Evolutionary conservation across 23 tunicate species (phyloP).

Genomic region (Corella eumyota): DNA sequence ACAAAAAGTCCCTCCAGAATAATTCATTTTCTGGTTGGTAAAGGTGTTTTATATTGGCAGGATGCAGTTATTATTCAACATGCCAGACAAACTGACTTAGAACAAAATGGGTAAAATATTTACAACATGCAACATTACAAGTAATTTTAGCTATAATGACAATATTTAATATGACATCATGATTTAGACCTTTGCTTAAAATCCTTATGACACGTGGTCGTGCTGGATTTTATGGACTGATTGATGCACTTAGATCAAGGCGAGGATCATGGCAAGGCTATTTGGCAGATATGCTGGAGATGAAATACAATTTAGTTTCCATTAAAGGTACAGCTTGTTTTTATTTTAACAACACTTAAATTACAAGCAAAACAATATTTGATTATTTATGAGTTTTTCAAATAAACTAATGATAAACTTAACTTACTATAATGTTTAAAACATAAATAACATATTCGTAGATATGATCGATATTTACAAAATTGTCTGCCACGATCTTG

Average conservation of each 20-base stretch:
- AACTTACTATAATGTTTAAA: neutral
- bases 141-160: neutral
- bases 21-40: constrained; percentile 62
- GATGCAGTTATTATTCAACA: constrained; percentile 58
- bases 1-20: constrained; percentile 65
- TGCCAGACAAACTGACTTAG: constrained; percentile 65
- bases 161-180: neutral
- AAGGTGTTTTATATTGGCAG: constrained; percentile 77
- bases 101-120: constrained; percentile 37
- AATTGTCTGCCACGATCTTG: constrained; percentile 65
- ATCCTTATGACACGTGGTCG: constrained; percentile 54
- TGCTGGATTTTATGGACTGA: constrained; percentile 33
- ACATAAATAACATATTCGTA: neutral
- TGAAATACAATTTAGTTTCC: constrained; percentile 31
- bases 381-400: neutral
- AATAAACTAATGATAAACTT: too few species aligned
- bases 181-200: constrained; percentile 46
- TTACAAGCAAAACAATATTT: neutral
- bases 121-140: neutral
- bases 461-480: constrained; percentile 61
- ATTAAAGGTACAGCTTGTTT: constrained; percentile 43
- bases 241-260: constrained; percentile 64
- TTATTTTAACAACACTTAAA: too few species aligned
- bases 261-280: constrained; percentile 86
- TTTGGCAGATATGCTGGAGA: constrained; percentile 69